Evolutionary conservation across 2,888 invertebrate species (phyloP), one percentile per base, ranked within the genome.

Genomic region (Cephus pulcher): DNA sequence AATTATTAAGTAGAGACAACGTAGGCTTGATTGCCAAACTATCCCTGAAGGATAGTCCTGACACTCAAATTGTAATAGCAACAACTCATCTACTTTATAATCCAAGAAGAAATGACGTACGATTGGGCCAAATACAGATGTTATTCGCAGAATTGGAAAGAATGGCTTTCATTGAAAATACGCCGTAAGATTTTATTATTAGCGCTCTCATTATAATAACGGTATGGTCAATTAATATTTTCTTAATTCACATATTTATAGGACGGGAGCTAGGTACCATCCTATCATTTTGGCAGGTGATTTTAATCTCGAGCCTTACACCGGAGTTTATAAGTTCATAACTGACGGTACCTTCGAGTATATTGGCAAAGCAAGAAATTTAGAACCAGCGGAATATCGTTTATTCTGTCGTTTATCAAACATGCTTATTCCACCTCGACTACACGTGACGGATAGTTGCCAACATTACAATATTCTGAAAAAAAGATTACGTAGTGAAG

Each of bases 11-110:
- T 89, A 94, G 98, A 15, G 97, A 98, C 89, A 99, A 99, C 92
- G 95, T 99, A 75, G 99, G 95, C 0, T 89, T 98, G 12, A 93
- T 98, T 78, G 95, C 95, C 4, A 96, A 96, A 89, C 93, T 99
- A 79, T 91, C 92, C 30, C 93, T 95, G 0, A 93, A 92, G 80
- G 87, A 90, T 0, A 86, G 92, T 76, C 93, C 93, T 0, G 84
- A 92, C 1, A 92, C 92, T 1, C 92, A 94, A 11, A 91, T 98
- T 70, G 94, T 97, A 76, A 94, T 99, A 1, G 97, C 97, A 4
- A 99, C 98, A 15, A 99, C 99, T 0, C 99, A 99, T 92, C 93
- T 99, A 74, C 92, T 99, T 12, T 99, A 96, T 91, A 99, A 99
- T 93, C 98, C 97, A 0, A 95, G 93, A 84, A 93, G 99, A 69